A percentile compares a stretch with the other conserved stretches of the same genome.
Conservation (phyloP, 2,113 vertebrate species). For the Neolamprologus kungweensis region DNA sequence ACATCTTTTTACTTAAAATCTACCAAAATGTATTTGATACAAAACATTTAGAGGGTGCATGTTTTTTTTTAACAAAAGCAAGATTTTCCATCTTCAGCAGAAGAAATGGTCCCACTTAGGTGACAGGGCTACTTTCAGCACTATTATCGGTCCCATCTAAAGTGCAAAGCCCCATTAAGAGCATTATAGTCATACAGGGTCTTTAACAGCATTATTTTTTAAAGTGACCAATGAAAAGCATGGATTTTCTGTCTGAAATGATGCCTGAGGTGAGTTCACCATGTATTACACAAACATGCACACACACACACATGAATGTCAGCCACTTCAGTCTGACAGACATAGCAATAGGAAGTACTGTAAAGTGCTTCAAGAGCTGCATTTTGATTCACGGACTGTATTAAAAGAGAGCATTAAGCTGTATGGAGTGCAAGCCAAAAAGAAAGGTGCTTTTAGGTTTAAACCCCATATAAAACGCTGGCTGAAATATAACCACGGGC, state of each 20-base stretch:
- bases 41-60: neutral
- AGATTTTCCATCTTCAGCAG: neutral
- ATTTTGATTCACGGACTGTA: conserved; percentile 35
- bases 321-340: conserved; percentile 1
- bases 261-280: neutral
- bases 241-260: neutral
- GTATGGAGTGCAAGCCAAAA: neutral
- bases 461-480: neutral
- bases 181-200: neutral
- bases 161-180: conserved; percentile 28
- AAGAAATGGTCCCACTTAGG: neutral
- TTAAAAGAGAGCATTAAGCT: conserved; percentile 8
- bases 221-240: conserved; percentile 13
- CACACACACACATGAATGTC: neutral
- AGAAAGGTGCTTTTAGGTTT: conserved; percentile 21
- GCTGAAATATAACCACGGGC: neutral
- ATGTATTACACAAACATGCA: neutral
- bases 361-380: neutral
- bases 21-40: neutral
- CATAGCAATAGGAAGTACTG: neutral
- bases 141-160: conserved; percentile 25
- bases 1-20: neutral
- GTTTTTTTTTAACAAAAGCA: neutral
- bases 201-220: neutral
- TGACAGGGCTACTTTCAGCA: neutral